A percentile compares a stretch with the other conserved stretches of the same genome.
Evolutionary conservation across 2,113 vertebrate species (phyloP).

Genomic region (Fukomys damarensis): DNA sequence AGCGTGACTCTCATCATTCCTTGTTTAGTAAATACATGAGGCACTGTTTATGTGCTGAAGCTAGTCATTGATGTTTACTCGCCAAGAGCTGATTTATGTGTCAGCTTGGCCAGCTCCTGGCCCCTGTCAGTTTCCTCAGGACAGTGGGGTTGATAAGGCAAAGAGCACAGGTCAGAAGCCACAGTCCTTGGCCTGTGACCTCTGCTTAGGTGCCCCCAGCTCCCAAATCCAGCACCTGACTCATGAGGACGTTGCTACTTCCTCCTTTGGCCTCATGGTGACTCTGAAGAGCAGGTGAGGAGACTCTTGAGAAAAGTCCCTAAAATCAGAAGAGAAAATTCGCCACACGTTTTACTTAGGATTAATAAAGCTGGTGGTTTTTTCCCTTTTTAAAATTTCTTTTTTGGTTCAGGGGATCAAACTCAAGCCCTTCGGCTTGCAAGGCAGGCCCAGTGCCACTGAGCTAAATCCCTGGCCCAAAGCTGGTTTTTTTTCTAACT

Average conservation of each 20-base stretch:
- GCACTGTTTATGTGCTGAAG: neutral
- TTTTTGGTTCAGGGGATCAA: too few relatives aligned
- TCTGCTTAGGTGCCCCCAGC: neutral
- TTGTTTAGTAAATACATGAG: neutral
- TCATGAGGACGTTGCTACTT: neutral
- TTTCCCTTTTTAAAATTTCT: too few relatives aligned
- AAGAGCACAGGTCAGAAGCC: neutral
- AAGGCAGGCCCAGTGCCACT: too few relatives aligned
- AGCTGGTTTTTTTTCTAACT: neutral
- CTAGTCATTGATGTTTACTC: neutral
- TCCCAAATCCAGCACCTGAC: conserved; percentile 45
- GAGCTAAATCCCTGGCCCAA: too few relatives aligned
- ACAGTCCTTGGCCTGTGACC: neutral
- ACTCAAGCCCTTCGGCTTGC: too few relatives aligned
- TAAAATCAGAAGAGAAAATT: conserved; percentile 53
- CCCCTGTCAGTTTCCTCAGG: neutral
- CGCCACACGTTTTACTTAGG: neutral
- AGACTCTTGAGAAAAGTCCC: conserved; percentile 15
- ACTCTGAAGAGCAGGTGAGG: conserved; percentile 6
- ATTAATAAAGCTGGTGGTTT: neutral
- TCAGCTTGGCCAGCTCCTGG: neutral
- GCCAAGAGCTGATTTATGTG: neutral
- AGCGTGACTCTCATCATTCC: neutral
- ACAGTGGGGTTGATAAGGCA: neutral
- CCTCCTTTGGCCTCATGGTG: conserved; percentile 20